Conservation (phyloP, 2,797 vertebrate genomes). For the Nasua narica region DNA sequence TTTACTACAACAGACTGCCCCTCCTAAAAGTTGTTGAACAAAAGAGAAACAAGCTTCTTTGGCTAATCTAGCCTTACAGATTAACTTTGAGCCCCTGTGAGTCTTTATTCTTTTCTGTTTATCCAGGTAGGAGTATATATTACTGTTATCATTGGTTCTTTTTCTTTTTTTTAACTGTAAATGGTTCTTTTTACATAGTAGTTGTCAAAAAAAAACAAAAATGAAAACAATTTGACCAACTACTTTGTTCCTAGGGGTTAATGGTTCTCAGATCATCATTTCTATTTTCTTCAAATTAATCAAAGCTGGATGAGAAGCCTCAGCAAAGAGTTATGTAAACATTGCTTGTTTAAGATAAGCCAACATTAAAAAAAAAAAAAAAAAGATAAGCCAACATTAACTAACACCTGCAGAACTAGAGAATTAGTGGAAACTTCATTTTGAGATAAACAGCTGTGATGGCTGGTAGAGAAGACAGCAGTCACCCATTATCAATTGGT, state of each 20-base stretch:
- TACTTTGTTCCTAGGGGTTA: background rate
- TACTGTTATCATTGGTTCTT: background rate
- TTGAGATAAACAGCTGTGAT: background rate
- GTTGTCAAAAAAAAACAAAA: background rate
- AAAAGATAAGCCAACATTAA: conserved; percentile 30
- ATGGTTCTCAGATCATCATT: background rate
- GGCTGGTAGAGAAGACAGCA: background rate
- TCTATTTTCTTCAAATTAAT: background rate
- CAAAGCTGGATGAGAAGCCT: conserved; percentile 9
- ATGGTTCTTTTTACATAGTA: background rate
- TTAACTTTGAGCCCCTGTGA: background rate
- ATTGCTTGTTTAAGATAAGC: conserved; percentile 24
- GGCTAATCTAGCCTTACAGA: background rate
- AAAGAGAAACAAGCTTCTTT: background rate
- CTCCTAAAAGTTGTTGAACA: background rate
- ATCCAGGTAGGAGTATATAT: background rate
- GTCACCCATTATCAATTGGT: background rate
- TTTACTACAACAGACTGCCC: background rate
- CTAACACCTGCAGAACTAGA: background rate
- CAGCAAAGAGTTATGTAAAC: background rate
- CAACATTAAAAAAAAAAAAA: too few species aligned
- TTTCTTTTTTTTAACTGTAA: background rate
- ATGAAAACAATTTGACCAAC: background rate
- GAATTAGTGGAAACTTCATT: background rate
- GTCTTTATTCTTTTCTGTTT: background rate